Base-by-base conservation (phyloP, 30 jellyfish, hydroid and myxozoan genomes). In the Hydractinia echinata region DNA sequence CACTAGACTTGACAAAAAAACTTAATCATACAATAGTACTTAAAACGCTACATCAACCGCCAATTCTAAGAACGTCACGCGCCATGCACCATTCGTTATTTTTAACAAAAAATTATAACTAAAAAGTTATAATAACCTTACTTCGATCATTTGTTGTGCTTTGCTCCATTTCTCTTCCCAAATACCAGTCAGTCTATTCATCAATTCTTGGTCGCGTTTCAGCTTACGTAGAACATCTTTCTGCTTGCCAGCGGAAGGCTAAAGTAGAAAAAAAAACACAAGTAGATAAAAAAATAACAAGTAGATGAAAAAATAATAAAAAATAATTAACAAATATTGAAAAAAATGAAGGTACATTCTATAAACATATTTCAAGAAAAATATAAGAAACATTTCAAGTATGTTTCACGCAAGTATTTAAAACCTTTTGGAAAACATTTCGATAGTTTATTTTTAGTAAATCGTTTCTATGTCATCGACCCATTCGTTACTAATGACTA, bases 81-180 rank as follows among this genome's bases (percentile, higher is more conserved):
- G 44, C 44, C 44, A 30, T 30, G 44, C 44, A 30, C 44, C 44
- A 30, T 30, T 2, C 2, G 44, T 30, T 30, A 30, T 30, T 30
- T 30, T 30, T 30, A 2, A 30, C 44, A 30, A 2, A 2, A 30
- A 30, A 30, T 30, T 30, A 1, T 1, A 30, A 30, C 44, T 30
- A 30, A 30, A 30, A 30, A 30, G 1, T 30, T 30, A 30, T 30
- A 30, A 6, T 13, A 6, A 6, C 4, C 18, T 64, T 13, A 64
- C 99, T 89, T 94, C 97, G 84, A 94, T 94, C 79, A 94, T 67
- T 61, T 94, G 93, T 60, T 87, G 96, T 19, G 99, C 89, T 79
- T 94, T 94, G 91, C 96, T 94, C 99, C 99, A 94, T 88, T 94
- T 94, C 58, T 88, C 96, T 85, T 94, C 99, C 99, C 99, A 94